Evolutionary conservation across 1,140 invertebrate genomes (phyloP).

Genomic region (Zaprionus africanus): DNA sequence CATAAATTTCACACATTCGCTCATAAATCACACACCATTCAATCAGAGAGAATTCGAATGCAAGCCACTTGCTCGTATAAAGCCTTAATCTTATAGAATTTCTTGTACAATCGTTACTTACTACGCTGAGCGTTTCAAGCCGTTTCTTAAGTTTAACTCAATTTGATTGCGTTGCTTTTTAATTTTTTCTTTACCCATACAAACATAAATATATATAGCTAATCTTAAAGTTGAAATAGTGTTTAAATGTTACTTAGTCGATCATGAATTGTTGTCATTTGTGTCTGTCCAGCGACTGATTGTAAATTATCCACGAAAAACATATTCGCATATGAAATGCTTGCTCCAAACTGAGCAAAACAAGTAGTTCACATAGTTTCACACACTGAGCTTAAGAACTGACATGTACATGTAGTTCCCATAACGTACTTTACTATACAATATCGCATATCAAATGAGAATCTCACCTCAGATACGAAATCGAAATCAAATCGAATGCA

Average conservation of each 20-base stretch:
- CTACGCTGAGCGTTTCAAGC: conserved; percentile 59
- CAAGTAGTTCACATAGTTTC: conserved; percentile 36
- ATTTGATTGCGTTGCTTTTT: conserved; percentile 45
- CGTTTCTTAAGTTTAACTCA: conserved; percentile 44
- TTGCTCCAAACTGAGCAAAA: conserved; percentile 22
- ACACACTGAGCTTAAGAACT: conserved; percentile 21
- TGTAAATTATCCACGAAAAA: conserved; percentile 23
- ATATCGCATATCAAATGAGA: conserved; percentile 50
- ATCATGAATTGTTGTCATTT: conserved; percentile 19
- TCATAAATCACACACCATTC: neutral
- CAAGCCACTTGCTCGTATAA: conserved; percentile 39
- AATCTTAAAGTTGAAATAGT: conserved; percentile 16
- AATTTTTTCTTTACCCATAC: conserved; percentile 20
- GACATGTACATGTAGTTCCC: conserved; percentile 48
- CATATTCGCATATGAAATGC: conserved; percentile 26
- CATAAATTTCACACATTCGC: neutral
- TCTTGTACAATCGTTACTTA: conserved; percentile 55
- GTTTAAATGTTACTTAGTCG: conserved; percentile 22
- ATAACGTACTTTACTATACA: conserved; percentile 31
- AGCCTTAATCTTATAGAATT: conserved; percentile 45
- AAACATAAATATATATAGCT: conserved; percentile 17
- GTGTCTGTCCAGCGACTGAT: conserved; percentile 28
- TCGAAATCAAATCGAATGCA: conserved; percentile 28
- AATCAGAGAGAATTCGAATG: conserved; percentile 24
- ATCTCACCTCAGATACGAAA: conserved; percentile 36